A percentile compares a stretch with the other conserved stretches of the same genome.
phyloP scores from a whole-genome alignment of 2,888 invertebrate genomes.

The Pterobdella sp. region DNA sequence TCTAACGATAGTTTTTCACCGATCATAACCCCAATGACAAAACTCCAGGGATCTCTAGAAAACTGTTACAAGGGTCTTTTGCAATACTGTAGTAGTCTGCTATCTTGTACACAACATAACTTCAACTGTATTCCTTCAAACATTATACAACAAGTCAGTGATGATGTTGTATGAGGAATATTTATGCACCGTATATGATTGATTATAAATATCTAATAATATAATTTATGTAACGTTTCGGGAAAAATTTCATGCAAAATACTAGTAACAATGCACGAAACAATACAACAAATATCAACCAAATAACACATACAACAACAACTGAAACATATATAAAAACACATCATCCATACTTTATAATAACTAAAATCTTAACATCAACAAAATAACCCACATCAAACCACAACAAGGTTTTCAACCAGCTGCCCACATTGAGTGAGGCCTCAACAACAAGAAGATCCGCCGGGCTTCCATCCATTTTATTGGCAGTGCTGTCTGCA shows the following conservation, averaged over 20 bases:
- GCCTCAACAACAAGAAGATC: slow-evolving; percentile 64
- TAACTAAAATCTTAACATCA: background rate
- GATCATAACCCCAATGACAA: background rate
- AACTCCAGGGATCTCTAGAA: slow-evolving; percentile 66
- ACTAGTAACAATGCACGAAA: too few species aligned
- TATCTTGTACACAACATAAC: slow-evolving; percentile 38
- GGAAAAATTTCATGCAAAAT: too few species aligned
- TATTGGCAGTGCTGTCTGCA: slow-evolving; percentile 65
- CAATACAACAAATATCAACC: too few species aligned
- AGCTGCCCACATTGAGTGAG: slow-evolving; percentile 39
- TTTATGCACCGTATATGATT: background rate
- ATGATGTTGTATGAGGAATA: background rate
- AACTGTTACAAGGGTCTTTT: slow-evolving; percentile 60
- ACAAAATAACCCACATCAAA: background rate
- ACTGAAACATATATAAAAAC: too few species aligned
- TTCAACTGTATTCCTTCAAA: slow-evolving; percentile 39
- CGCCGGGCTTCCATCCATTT: slow-evolving; percentile 70
- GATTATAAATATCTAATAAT: too few species aligned
- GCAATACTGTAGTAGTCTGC: slow-evolving; percentile 44
- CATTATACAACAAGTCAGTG: slow-evolving; percentile 53
- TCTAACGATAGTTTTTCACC: background rate
- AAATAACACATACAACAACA: slow-evolving; percentile 8
- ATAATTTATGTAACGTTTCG: too few species aligned
- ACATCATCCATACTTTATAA: slow-evolving; percentile 5
- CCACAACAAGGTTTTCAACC: slow-evolving; percentile 40